Evolutionary conservation across 2,113 vertebrate genomes (phyloP), one percentile per base, ranked within the genome.

Genomic region (Chunga burmeisteri): DNA sequence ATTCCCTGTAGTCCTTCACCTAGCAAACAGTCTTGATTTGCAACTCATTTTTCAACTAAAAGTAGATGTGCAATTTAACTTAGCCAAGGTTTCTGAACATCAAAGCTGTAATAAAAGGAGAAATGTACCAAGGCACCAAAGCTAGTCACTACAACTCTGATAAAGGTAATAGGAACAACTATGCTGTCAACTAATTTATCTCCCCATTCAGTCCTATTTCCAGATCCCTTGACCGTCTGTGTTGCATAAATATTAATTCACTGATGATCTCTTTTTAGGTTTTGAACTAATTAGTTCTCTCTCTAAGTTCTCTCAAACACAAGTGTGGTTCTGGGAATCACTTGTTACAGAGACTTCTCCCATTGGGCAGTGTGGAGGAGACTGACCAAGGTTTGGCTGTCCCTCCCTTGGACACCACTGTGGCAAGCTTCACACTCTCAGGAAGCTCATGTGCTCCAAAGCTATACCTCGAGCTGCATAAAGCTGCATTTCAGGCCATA

Each of bases 181-280:
- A 0, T 0, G 2, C 80, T 83, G 59, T 91, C 86, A 86, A 81
- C 73, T 70, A 72, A 74, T 86, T 86, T 36, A 36, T 49, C 29
- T 82, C 42, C 32, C 11, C 3, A 1, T 49, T 40, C 58, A n/a
- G 6, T 65, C 55, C 59, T 66, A 0, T 74, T 93, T 73, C 63
- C 63, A 38, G 9, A 15, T 86, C 30, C 36, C 63, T 38, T 53
- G 81, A 22, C 62, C 11, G 2, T 77, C n/a, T 44, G 21, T 21
- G 42, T 58, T 70, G 46, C 46, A 66, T 81, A 78, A 81, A 89
- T 84, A 84, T 81, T 74, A 81, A 81, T 71, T 86, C 55, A 46
- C 22, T 17, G 44, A 21, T 53, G 21, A 52, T 52, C 34, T 81
- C 44, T 75, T 86, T 56, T 73, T 86, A 42, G 65, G 47, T 87